Base-by-base conservation (phyloP, 2,888 invertebrate species). In the Ormyrus rosae region DNA sequence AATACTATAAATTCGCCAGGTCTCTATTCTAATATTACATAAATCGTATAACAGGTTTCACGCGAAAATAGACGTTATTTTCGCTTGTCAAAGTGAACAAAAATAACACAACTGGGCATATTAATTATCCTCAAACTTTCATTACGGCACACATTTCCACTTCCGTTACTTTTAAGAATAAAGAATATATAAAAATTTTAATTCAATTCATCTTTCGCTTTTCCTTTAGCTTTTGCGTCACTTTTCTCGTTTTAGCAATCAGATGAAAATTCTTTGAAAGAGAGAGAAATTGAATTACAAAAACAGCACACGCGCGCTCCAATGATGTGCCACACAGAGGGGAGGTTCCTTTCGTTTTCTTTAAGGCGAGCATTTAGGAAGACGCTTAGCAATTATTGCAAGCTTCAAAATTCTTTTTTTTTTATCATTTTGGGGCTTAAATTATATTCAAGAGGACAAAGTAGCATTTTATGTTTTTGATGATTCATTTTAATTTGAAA, bases 1-100 rank as follows among this genome's bases (percentile, higher is more conserved):
- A 88, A 87, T 87, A 87, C 87, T 88, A 87, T 86, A 82, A 84
- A 85, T 86, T 84, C 81, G 83, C 71, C 71, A 75, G 6, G 48
- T 63, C n/a, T 63, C 46, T 76, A 75, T 13, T 2, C 45, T 72
- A 76, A 71, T 81, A 83, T 82, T 83, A 78, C 71, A 67, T 61
- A 67, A 61, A 75, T 79, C 51, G 55, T 74, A 64, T 50, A 79
- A 63, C 67, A 53, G 58, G 50, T 19, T 69, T 74, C 6, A n/a
- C 53, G 34, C 72, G 61, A 78, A 81, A 78, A 71, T 67, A 34
- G 56, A 74, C 56, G 9, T 48, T 56, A 79, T 65, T 75, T 79
- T 79, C 48, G 56, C 60, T 72, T 76, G 69, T 69, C 73, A 68
- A 72, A 65, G 9, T 46, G 50, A 34, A 34, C 34, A 34, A 70